A percentile compares a stretch with the other conserved stretches of the same genome.
Evolutionary conservation across 2,888 invertebrate genomes (phyloP).

Genomic region (Trachelus tabidus): DNA sequence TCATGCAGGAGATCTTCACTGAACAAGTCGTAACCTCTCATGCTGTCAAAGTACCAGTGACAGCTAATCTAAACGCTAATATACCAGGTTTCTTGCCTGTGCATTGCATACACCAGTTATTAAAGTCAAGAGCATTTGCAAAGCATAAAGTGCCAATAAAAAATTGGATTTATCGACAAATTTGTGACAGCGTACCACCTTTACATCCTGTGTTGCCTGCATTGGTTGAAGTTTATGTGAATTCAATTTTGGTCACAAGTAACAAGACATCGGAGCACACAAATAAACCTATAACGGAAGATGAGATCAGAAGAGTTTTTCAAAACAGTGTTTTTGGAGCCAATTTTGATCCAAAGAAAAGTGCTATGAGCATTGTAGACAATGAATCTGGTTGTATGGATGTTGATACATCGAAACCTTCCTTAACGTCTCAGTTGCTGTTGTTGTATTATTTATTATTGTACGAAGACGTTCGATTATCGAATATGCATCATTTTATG

Average conservation of each 20-base stretch:
- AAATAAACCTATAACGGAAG: slow-evolving; percentile 91
- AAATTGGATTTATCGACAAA: slow-evolving; percentile 96
- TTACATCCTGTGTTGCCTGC: slow-evolving; percentile 93
- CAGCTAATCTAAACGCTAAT: slow-evolving; percentile 86
- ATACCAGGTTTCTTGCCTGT: slow-evolving; percentile 94
- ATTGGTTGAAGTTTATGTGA: slow-evolving; percentile 94
- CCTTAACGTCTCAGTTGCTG: slow-evolving; percentile 87
- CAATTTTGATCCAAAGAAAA: slow-evolving; percentile 73
- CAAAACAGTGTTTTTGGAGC: slow-evolving; percentile 81
- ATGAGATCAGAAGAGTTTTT: slow-evolving; percentile 87
- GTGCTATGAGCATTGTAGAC: slow-evolving; percentile 68
- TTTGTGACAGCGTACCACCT: slow-evolving; percentile 89
- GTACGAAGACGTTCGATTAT: slow-evolving; percentile 90
- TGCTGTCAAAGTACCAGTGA: slow-evolving; percentile 96
- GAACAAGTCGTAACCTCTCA: slow-evolving; percentile 97
- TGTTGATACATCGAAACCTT: slow-evolving; percentile 72
- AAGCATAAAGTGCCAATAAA: slow-evolving; percentile 97
- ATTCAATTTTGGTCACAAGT: slow-evolving; percentile 83
- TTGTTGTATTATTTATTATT: slow-evolving; percentile 91
- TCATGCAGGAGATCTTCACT: slow-evolving; percentile 96
- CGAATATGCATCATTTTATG: slow-evolving; percentile 76
- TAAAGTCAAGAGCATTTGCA: slow-evolving; percentile 93
- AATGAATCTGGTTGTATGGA: slow-evolving; percentile 70
- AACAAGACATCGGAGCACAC: slow-evolving; percentile 80
- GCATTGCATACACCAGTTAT: slow-evolving; percentile 94